These are phyloP conservation scores for Andrena chrysosceles DNA, from an alignment of 2,888 invertebrate species.

Conservation along the genomic window DNA sequence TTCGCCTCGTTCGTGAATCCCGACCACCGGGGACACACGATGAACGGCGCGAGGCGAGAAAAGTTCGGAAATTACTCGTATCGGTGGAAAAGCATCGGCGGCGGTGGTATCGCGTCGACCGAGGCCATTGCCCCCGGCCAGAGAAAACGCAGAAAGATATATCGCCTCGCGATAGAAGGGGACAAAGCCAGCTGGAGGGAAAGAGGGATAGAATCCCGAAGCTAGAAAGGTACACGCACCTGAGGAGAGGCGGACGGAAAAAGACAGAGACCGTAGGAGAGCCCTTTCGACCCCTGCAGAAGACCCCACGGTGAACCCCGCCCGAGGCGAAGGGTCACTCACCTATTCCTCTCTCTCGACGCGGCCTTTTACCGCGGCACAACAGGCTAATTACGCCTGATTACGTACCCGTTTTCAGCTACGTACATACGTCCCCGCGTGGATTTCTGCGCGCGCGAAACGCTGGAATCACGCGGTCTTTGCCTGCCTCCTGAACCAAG, in stretches of 20 bases:
- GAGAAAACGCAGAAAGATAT: constrained; percentile 70
- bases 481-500: background rate
- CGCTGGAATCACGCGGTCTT: constrained; percentile 17
- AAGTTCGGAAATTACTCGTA: constrained; percentile 18
- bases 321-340: constrained; percentile 81
- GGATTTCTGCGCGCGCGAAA: constrained; percentile 30
- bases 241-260: constrained; percentile 47
- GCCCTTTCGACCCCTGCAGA: constrained; percentile 72
- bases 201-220: constrained; percentile 69
- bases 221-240: constrained; percentile 65
- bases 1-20: no score
- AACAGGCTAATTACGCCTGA: constrained; percentile 80
- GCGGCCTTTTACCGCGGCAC: constrained; percentile 73
- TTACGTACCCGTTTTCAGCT: constrained; percentile 74
- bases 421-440: constrained; percentile 60
- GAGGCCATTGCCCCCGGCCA: constrained; percentile 58
- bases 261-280: constrained; percentile 58
- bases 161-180: constrained; percentile 63
- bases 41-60: background rate
- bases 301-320: constrained; percentile 76
- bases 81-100: constrained; percentile 44
- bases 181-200: constrained; percentile 59
- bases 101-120: constrained; percentile 32
- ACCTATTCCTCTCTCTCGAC: constrained; percentile 75
- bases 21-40: background rate